phyloP scores from a whole-genome alignment of 2,113 vertebrate genomes.

The Toxotes jaculatrix region DNA sequence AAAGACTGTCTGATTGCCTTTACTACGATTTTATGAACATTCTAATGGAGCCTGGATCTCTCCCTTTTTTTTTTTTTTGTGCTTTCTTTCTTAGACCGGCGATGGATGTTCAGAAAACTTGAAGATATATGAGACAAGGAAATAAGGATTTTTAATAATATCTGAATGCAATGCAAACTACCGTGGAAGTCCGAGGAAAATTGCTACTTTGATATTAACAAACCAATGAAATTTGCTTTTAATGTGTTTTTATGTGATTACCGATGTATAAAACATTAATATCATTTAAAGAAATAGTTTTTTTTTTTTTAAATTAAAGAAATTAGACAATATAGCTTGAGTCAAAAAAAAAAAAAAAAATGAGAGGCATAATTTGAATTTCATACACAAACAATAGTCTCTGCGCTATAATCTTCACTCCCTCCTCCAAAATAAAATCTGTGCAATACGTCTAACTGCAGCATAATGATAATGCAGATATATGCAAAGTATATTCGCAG shows the following conservation, averaged over 20 bases:
- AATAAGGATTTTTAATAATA: constrained; percentile 75
- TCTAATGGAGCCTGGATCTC: constrained; percentile 86
- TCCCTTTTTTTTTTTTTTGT: constrained; percentile 51
- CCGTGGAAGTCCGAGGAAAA: constrained; percentile 59
- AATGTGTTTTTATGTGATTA: constrained; percentile 18
- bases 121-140: constrained; percentile 75
- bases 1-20: constrained; percentile 95
- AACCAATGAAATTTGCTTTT: constrained; percentile 27
- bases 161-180: constrained; percentile 66
- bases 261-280: constrained; percentile 32
- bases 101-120: constrained; percentile 80
- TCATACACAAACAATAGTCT: constrained; percentile 51
- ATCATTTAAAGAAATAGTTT: neutral
- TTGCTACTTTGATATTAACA: constrained; percentile 63
- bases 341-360: neutral
- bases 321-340: neutral
- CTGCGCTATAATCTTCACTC: constrained; percentile 21
- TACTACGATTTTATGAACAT: constrained; percentile 95
- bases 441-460: constrained; percentile 48
- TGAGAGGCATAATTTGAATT: neutral
- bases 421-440: constrained; percentile 53
- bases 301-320: neutral
- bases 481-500: constrained; percentile 85
- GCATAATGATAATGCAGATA: constrained; percentile 84
- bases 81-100: constrained; percentile 72